phyloP scores from a whole-genome alignment of 2,797 vertebrate genomes.

The Hipposideros larvatus region DNA sequence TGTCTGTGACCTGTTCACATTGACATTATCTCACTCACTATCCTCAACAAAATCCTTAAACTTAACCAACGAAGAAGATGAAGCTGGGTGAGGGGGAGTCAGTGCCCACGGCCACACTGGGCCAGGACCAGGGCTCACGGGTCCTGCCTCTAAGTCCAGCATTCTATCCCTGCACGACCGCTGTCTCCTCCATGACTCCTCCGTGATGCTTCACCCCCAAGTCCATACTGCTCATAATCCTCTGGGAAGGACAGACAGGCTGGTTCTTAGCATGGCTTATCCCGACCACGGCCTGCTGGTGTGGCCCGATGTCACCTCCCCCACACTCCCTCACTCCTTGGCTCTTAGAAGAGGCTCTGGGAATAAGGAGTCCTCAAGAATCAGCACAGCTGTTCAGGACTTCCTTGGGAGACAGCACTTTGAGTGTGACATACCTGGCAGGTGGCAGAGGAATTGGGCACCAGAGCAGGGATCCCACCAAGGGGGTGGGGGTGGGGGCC shows the following conservation, averaged over 20 bases:
- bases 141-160: neutral
- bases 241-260: neutral
- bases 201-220: neutral
- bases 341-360: neutral
- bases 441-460: neutral
- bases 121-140: neutral
- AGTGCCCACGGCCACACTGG: rapidly evolving
- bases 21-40: neutral
- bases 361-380: neutral
- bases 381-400: neutral
- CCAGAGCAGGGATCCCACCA: neutral
- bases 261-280: neutral
- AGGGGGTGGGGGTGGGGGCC: rapidly evolving
- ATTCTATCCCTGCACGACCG: neutral
- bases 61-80: neutral
- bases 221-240: neutral
- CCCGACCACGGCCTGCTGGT: neutral
- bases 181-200: neutral
- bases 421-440: neutral
- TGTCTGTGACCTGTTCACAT: neutral
- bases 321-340: rapidly evolving
- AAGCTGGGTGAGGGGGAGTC: neutral
- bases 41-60: neutral
- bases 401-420: neutral
- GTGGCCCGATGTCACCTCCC: neutral